Evolutionary conservation across 2,113 vertebrate genomes (phyloP).

Genomic region (Eulacestoma nigropectus): DNA sequence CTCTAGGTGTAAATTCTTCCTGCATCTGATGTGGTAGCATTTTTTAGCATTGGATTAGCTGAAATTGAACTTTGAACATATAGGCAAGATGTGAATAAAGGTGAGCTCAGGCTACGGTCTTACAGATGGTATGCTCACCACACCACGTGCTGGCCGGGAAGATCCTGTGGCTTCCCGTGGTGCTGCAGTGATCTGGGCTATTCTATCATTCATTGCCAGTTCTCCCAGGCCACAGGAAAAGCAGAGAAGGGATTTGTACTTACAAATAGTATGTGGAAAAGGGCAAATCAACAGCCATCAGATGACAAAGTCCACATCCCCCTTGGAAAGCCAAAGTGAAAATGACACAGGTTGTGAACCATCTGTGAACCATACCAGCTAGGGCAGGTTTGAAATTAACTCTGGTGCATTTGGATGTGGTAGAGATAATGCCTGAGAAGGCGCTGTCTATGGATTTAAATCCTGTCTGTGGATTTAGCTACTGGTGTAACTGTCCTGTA

Average conservation of each 20-base stretch:
- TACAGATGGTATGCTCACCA: neutral
- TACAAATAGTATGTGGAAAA: neutral
- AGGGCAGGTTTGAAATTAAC: neutral
- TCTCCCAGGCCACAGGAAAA: neutral
- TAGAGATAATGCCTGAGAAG: accelerated
- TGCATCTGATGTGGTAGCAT: neutral
- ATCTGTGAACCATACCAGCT: neutral
- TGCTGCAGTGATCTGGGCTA: neutral
- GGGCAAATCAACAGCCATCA: neutral
- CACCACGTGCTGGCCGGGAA: neutral
- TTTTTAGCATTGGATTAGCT: neutral
- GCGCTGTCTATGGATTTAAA: neutral
- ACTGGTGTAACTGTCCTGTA: neutral
- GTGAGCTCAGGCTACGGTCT: neutral
- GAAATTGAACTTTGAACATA: neutral
- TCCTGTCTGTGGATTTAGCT: neutral
- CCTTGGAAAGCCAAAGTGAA: neutral
- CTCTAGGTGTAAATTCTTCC: neutral
- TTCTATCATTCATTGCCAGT: neutral
- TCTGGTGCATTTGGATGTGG: neutral
- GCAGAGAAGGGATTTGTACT: neutral
- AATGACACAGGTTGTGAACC: neutral
- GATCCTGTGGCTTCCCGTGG: neutral
- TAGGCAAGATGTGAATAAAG: neutral
- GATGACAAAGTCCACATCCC: neutral